Base-by-base conservation (phyloP, 2,113 vertebrate species). In the Pelecanus crispus region DNA sequence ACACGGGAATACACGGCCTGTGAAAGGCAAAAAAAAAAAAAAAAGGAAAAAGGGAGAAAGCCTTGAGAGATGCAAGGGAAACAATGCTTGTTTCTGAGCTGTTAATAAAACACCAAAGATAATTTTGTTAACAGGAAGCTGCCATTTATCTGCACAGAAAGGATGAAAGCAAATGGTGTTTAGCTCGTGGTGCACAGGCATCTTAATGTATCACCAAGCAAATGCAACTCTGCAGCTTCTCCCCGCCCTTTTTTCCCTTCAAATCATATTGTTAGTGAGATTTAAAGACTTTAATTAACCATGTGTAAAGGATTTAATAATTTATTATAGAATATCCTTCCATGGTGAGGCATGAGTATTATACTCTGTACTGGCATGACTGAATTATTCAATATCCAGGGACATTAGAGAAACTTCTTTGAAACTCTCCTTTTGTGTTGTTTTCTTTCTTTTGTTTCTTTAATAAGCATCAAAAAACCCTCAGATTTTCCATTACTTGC, bases 1-100 rank as follows among this genome's bases (percentile, higher is more conserved):
- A 99, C 99, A 1, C 99, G 99, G 77, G 99, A 99, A 97, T 99
- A 99, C 21, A 99, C 99, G 38, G 99, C 99, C 99, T 99, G 96
- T 6, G 42, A 65, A 45, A 28, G 66, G 55, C 0, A 25, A 89
- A 47, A 56, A 55, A 81, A 72, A 67, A 82, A 81, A 62, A n/a
- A 28, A 67, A 84, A 88, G 47, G 13, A 44, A 74, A 44, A 68
- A 79, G 24, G 36, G 40, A 91, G n/a, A 67, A 47, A 19, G 52
- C 63, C 62, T 93, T 94, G 86, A 81, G 86, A 97, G 83, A 34
- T 66, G 91, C 95, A 87, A 96, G 45, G 94, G 97, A 97, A 89
- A 86, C 93, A 95, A 96, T 88, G 81, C 40, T 88, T 26, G 81
- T 75, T 66, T 88, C 63, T 80, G 44, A 82, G 61, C 79, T 63